Conservation (phyloP, 2,113 vertebrate genomes). For the Alexandromys fortis region DNA sequence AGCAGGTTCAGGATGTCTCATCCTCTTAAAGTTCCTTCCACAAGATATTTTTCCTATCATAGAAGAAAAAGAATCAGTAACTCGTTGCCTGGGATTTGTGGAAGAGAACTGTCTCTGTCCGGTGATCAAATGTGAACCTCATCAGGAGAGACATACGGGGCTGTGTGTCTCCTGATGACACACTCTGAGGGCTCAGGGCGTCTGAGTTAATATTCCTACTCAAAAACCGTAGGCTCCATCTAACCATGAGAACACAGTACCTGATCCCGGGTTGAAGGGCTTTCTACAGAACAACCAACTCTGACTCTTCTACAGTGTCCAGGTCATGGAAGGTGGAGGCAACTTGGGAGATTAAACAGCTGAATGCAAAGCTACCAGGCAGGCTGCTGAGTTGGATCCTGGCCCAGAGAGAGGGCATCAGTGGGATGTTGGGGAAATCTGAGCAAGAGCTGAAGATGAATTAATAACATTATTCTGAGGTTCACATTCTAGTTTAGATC, state of each 20-base stretch:
- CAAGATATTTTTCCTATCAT: neutral
- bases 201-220: accelerated
- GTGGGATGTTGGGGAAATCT: neutral
- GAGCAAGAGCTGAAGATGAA: neutral
- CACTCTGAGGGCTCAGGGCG: too few relatives aligned
- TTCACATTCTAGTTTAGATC: neutral
- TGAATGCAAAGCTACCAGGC: neutral
- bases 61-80: neutral
- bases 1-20: neutral
- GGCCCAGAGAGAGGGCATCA: neutral
- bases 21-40: neutral
- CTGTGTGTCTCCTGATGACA: accelerated
- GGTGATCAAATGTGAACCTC: too few relatives aligned
- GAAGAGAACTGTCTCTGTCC: accelerated
- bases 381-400: neutral
- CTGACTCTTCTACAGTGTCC: neutral
- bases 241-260: neutral
- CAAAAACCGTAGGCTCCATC: neutral
- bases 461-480: conserved; percentile 6
- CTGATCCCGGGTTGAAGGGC: accelerated
- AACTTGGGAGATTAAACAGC: neutral
- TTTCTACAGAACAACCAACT: neutral
- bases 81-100: neutral
- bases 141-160: accelerated
- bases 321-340: neutral